These are phyloP conservation scores for Anguilla marmorata DNA, from an alignment of 2,797 vertebrate genomes.

Conservation along the genomic window DNA sequence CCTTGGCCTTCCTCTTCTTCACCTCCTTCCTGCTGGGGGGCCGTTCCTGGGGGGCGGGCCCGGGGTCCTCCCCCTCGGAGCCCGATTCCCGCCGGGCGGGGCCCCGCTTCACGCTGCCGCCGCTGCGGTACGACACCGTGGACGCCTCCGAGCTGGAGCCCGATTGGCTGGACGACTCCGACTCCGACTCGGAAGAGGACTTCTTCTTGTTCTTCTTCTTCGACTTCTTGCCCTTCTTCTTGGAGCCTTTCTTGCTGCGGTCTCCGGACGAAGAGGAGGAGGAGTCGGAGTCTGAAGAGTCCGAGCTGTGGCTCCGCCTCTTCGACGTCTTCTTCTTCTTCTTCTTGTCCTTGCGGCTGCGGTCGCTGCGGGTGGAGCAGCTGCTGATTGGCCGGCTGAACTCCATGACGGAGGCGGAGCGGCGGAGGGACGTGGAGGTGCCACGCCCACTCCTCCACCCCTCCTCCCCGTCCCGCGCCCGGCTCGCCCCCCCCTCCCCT, in stretches of 20 bases:
- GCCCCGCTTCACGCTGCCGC: conserved; percentile 84
- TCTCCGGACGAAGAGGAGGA: conserved; percentile 74
- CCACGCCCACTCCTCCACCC: conserved; percentile 67
- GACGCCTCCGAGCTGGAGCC: conserved; percentile 66
- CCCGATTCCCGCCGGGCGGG: conserved; percentile 44
- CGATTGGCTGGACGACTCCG: conserved; percentile 58
- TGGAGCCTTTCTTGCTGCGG: conserved; percentile 65
- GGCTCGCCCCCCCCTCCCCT: conserved; percentile 44
- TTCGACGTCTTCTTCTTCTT: conserved; percentile 30
- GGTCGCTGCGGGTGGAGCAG: conserved; percentile 59
- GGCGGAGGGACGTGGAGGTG: conserved; percentile 67
- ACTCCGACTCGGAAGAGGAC: conserved; percentile 73
- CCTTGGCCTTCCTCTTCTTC: conserved; percentile 85
- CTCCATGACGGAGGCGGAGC: conserved; percentile 82
- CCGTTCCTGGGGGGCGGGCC: conserved; percentile 36
- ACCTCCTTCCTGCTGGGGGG: conserved; percentile 74
- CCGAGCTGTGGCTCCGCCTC: conserved; percentile 52
- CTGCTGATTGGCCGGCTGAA: conserved; percentile 69
- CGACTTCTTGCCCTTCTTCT: conserved; percentile 75
- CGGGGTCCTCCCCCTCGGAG: conserved; percentile 55
- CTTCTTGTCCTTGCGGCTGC: conserved; percentile 59
- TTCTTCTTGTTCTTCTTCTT: conserved; percentile 79
- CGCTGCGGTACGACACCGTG: conserved; percentile 85
- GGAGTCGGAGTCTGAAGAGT: conserved; percentile 39
- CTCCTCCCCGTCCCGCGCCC: conserved; percentile 45